These are phyloP conservation scores for Oenanthe melanoleuca DNA, from an alignment of 2,113 vertebrate genomes.

Conservation along the genomic window DNA sequence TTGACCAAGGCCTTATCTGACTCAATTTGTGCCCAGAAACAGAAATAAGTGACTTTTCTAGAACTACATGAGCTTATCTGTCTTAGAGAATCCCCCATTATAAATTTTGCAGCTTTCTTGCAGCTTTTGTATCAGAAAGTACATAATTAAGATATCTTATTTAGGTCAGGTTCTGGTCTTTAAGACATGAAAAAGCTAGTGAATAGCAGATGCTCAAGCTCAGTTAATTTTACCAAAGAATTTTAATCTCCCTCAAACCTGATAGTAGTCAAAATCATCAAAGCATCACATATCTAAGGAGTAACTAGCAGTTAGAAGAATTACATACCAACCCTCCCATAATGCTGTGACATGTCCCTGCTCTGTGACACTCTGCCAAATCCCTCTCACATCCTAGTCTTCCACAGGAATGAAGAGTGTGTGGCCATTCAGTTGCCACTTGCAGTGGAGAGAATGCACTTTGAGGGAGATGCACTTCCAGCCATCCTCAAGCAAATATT, in stretches of 20 bases:
- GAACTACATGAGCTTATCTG: accelerated
- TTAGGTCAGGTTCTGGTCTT: neutral
- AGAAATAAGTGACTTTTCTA: neutral
- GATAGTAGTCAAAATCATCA: neutral
- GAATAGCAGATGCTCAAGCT: neutral
- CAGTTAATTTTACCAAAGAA: neutral
- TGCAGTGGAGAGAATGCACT: neutral
- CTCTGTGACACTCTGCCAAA: neutral
- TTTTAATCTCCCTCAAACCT: neutral
- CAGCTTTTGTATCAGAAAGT: neutral
- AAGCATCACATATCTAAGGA: neutral
- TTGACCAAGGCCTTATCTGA: neutral
- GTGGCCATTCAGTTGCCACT: neutral
- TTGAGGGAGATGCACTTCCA: neutral
- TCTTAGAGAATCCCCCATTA: neutral
- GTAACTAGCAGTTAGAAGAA: neutral
- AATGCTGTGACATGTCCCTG: neutral
- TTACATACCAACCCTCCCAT: neutral
- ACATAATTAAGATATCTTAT: neutral
- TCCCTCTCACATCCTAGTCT: neutral
- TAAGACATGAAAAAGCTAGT: accelerated
- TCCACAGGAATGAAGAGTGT: neutral
- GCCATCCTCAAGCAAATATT: accelerated
- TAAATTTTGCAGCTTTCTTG: neutral
- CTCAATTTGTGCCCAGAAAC: neutral